phyloP scores from a whole-genome alignment of 2,113 vertebrate species.

The Mungos mungo region DNA sequence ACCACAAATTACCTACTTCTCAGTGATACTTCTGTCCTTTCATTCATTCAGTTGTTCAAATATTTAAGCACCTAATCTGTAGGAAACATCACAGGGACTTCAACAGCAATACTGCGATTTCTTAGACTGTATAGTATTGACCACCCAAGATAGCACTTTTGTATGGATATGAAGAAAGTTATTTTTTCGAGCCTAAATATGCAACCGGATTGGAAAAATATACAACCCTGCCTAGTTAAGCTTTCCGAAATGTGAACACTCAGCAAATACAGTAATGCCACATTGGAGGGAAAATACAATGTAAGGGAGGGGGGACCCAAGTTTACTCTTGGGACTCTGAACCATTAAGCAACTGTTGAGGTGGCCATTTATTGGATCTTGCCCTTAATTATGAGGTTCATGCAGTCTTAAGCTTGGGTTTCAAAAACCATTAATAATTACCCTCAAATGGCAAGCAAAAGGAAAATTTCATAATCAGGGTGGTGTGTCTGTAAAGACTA shows the following conservation, averaged over 20 bases:
- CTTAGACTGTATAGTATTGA: neutral
- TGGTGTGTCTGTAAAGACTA: constrained; percentile 60
- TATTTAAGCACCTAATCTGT: neutral
- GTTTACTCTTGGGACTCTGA: constrained; percentile 62
- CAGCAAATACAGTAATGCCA: neutral
- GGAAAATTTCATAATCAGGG: constrained; percentile 73
- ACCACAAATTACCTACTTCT: neutral
- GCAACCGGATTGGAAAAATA: neutral
- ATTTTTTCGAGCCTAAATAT: constrained; percentile 23
- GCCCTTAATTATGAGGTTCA: constrained; percentile 71
- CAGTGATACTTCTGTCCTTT: neutral
- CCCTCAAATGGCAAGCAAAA: constrained; percentile 70
- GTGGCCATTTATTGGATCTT: constrained; percentile 57
- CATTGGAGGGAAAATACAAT: neutral
- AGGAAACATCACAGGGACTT: neutral
- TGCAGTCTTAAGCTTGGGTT: constrained; percentile 51
- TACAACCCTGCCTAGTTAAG: neutral
- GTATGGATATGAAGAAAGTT: neutral
- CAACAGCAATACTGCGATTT: neutral
- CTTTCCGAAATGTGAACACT: neutral
- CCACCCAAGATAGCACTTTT: neutral
- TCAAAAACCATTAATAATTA: constrained; percentile 80
- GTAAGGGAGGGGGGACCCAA: neutral
- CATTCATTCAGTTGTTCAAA: neutral
- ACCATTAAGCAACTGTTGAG: constrained; percentile 51